phyloP scores from a whole-genome alignment of 2,888 invertebrate species.

The Nudaria mundana region DNA sequence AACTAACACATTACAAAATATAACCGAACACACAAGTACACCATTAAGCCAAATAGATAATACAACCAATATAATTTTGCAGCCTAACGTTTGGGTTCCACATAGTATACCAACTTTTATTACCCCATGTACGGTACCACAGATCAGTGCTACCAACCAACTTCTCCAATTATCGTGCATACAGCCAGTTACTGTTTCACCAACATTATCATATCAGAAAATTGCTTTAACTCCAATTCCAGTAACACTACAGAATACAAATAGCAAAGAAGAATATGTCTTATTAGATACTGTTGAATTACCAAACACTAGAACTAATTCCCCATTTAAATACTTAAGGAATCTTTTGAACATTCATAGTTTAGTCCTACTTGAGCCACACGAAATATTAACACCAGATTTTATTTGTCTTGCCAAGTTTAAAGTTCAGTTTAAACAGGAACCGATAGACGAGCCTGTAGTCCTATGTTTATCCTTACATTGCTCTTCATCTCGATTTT shows the following conservation, averaged over 20 bases:
- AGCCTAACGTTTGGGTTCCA: constrained; percentile 12
- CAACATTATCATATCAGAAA: constrained; percentile 4
- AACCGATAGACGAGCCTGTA: constrained; percentile 39
- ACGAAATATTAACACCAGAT: constrained; percentile 21
- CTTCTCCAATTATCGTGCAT: constrained; percentile 6
- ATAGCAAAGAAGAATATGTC: constrained; percentile 20
- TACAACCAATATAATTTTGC: background rate
- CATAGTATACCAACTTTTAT: constrained; percentile 5
- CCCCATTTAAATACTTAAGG: constrained; percentile 59
- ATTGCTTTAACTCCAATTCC: constrained; percentile 2
- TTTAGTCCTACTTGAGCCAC: constrained; percentile 44
- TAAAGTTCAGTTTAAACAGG: constrained; percentile 57
- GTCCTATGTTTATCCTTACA: constrained; percentile 49
- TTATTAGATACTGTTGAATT: constrained; percentile 55
- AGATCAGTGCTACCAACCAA: constrained; percentile 2
- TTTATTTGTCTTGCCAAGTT: constrained; percentile 57
- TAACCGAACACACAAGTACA: background rate
- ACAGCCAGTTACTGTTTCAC: constrained; percentile 1
- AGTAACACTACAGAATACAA: background rate
- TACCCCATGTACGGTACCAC: constrained; percentile 6
- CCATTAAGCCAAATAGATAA: background rate
- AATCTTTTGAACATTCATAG: constrained; percentile 50
- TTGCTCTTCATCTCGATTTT: constrained; percentile 44
- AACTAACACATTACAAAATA: constrained; percentile 3
- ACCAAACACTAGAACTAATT: constrained; percentile 56